Evolutionary conservation across 1,140 invertebrate species (phyloP).

Genomic region (Venustaconcha ellipsiformis): DNA sequence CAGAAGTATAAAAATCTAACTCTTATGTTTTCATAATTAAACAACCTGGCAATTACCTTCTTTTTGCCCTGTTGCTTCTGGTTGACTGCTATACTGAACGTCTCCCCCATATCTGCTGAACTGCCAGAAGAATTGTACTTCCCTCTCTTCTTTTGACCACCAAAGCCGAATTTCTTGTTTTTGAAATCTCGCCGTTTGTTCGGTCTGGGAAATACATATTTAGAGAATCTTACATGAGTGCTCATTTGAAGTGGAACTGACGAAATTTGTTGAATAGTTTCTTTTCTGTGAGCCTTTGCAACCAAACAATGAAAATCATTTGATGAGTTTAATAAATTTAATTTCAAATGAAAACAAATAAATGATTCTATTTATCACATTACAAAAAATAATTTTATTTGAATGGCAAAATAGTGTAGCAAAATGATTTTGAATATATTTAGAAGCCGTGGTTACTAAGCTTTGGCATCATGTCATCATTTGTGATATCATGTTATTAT

Average conservation of each 20-base stretch:
- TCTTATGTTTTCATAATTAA: background rate
- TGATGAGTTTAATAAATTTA: background rate
- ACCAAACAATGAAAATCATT: background rate
- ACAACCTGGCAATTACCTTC: constrained; percentile 24
- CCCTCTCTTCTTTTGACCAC: constrained; percentile 91
- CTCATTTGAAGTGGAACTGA: too few species aligned
- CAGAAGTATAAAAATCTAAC: too few species aligned
- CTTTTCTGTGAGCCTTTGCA: too few species aligned
- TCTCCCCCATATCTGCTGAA: constrained; percentile 41
- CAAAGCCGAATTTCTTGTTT: constrained; percentile 93
- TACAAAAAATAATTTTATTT: too few species aligned
- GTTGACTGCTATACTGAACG: constrained; percentile 40
- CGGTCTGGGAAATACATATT: constrained; percentile 31
- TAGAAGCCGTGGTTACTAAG: too few species aligned
- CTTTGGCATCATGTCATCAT: too few species aligned
- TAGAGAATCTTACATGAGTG: too few species aligned
- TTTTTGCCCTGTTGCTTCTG: constrained; percentile 40
- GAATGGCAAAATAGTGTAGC: too few species aligned
- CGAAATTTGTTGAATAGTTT: too few species aligned
- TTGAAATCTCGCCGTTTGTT: constrained; percentile 75
- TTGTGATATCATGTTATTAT: too few species aligned
- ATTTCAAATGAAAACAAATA: background rate
- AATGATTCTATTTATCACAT: too few species aligned
- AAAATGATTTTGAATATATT: too few species aligned
- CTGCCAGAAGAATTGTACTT: constrained; percentile 83